Evolutionary conservation across 2,113 vertebrate species (phyloP).

Genomic region (Myanophis thanlyinensis): DNA sequence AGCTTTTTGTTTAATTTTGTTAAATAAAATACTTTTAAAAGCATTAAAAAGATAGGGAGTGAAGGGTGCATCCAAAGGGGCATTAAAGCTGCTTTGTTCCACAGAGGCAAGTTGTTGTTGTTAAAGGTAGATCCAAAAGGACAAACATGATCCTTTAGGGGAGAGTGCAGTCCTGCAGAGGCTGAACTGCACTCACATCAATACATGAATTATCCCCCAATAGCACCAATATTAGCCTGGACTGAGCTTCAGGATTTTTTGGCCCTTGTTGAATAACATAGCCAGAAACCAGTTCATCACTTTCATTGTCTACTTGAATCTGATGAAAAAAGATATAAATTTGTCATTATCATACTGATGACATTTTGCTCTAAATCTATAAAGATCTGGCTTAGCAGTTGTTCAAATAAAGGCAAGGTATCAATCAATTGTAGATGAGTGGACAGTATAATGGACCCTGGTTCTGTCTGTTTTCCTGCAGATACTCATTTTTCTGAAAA

Average conservation of each 20-base stretch:
- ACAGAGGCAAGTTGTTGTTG: no score
- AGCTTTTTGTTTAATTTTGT: no score
- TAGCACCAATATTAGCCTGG: no score
- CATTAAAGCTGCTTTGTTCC: no score
- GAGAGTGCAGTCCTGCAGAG: no score
- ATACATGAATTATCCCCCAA: no score
- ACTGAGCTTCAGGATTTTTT: background rate
- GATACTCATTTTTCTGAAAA: slow-evolving; percentile 92
- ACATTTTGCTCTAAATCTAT: background rate
- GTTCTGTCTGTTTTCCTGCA: slow-evolving; percentile 61
- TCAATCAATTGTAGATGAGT: background rate
- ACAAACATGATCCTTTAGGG: no score
- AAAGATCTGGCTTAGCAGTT: background rate
- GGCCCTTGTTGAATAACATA: background rate
- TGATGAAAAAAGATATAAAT: background rate
- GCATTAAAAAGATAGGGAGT: no score
- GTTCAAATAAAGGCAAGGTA: background rate
- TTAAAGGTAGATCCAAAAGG: no score
- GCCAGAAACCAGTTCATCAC: background rate
- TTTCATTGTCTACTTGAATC: background rate
- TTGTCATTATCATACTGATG: background rate
- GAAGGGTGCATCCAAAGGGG: no score
- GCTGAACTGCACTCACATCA: no score
- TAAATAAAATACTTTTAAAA: no score
- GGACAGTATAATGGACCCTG: background rate